phyloP scores from a whole-genome alignment of 2,113 vertebrate species.

The Megaleporinus macrocephalus region DNA sequence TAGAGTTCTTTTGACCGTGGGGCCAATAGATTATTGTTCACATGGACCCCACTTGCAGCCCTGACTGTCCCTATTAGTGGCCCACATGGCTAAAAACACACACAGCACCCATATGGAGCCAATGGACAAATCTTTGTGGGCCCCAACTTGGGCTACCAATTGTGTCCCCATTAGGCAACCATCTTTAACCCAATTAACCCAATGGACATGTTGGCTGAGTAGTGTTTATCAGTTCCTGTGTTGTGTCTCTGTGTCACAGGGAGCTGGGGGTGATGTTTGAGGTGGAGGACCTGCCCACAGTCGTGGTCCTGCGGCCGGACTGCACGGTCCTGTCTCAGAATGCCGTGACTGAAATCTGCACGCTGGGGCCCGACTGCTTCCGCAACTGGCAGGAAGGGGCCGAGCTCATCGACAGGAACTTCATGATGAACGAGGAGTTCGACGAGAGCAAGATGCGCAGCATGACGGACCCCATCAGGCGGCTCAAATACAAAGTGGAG shows the following conservation, averaged over 20 bases:
- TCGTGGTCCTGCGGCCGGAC: conserved; percentile 88
- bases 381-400: conserved; percentile 88
- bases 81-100: too few species aligned
- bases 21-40: too few species aligned
- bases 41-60: too few species aligned
- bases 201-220: too few species aligned
- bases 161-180: too few species aligned
- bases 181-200: too few species aligned
- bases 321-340: conserved; percentile 81
- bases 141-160: too few species aligned
- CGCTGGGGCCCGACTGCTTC: conserved; percentile 81
- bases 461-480: conserved; percentile 81
- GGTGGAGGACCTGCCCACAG: conserved; percentile 79
- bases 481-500: conserved; percentile 85
- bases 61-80: too few species aligned
- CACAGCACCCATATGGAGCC: too few species aligned
- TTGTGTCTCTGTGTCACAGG: conserved; percentile 66
- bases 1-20: too few species aligned
- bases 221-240: too few species aligned
- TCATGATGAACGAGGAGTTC: conserved; percentile 81
- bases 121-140: too few species aligned
- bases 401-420: conserved; percentile 86
- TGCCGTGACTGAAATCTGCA: conserved; percentile 81
- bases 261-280: conserved; percentile 82
- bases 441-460: conserved; percentile 78